Conservation (phyloP, 2,888 invertebrate species). For the Folsomia candida region DNA sequence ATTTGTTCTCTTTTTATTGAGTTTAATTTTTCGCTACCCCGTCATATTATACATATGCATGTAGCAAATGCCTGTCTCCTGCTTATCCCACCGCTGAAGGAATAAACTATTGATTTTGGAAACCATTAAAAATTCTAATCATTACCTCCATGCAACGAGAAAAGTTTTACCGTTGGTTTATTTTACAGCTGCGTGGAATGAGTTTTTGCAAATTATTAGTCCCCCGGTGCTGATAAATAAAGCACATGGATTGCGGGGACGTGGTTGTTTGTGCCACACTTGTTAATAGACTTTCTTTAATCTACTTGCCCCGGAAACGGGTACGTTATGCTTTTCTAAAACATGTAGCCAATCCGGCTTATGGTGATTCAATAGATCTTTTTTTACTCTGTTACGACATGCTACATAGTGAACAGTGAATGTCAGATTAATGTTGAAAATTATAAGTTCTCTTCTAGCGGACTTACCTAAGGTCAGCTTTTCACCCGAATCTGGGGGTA, state of each 20-base stretch:
- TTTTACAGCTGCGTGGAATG: slow-evolving; percentile 22
- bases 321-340: background rate
- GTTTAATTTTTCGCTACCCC: no score
- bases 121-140: slow-evolving; percentile 20
- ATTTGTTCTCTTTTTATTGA: no score
- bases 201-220: slow-evolving; percentile 39
- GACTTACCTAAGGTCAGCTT: slow-evolving; percentile 85
- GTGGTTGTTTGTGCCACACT: background rate
- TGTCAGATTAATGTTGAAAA: no score
- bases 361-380: background rate
- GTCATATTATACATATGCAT: no score
- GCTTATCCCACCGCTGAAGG: no score
- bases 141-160: slow-evolving; percentile 20
- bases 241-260: background rate
- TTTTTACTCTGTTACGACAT: no score
- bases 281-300: background rate
- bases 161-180: slow-evolving; percentile 16
- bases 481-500: slow-evolving; percentile 97
- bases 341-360: background rate
- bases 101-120: slow-evolving; percentile 2
- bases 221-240: slow-evolving; percentile 31
- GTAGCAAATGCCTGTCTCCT: no score
- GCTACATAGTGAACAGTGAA: no score
- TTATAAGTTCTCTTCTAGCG: no score
- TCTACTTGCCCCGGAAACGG: background rate